phyloP scores from a whole-genome alignment of 2,888 invertebrate genomes.

The Steinernema scapterisci region DNA sequence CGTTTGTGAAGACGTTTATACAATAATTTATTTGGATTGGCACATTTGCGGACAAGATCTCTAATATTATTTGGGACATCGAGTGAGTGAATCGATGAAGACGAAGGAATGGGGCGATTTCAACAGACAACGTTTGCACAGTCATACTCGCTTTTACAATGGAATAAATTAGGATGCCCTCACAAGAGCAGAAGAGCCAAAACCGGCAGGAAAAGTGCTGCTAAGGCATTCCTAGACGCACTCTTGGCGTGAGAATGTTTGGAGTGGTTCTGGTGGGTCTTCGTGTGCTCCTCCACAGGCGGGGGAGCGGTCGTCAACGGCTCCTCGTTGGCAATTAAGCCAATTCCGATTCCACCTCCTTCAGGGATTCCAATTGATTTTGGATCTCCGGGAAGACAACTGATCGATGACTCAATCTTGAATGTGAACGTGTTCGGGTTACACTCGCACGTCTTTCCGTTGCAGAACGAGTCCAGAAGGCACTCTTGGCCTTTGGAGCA shows the following conservation, averaged over 20 bases:
- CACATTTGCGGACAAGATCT: no score
- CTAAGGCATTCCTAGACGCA: not conserved
- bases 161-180: not conserved
- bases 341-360: constrained; percentile 38
- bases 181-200: not conserved
- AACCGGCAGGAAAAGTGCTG: not conserved
- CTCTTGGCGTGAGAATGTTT: not conserved
- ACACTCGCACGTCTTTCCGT: constrained; percentile 65
- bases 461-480: constrained; percentile 64
- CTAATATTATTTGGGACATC: no score
- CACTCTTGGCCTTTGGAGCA: constrained; percentile 65
- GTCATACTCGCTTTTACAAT: constrained; percentile 13
- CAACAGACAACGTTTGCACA: constrained; percentile 22
- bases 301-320: not conserved
- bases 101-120: not conserved
- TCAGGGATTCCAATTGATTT: constrained; percentile 50
- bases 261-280: constrained; percentile 3
- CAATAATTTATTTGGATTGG: no score
- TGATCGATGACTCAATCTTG: constrained; percentile 59
- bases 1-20: no score
- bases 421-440: constrained; percentile 63
- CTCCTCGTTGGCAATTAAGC: not conserved
- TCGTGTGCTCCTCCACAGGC: constrained; percentile 6
- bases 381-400: constrained; percentile 65
- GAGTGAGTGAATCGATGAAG: not conserved